Evolutionary conservation across 1,140 invertebrate genomes (phyloP), one percentile per base, ranked within the genome.

Genomic region (Hermetia illucens): DNA sequence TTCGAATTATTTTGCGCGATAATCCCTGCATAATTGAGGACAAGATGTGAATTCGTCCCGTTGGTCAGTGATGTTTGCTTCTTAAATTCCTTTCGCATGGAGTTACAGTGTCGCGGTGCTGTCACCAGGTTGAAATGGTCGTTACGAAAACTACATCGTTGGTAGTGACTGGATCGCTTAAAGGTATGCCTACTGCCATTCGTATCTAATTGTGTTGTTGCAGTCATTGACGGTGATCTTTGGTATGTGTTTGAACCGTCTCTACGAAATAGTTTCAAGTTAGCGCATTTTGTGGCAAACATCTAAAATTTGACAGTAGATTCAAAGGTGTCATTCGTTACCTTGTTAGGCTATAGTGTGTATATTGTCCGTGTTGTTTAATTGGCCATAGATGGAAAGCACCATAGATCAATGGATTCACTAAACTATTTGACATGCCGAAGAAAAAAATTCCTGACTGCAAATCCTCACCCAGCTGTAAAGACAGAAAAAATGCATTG

Each of bases 321-420:
- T 25, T 25, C n/a, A 25, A 25, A 25, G n/a, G n/a, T 25, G 6
- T 32, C 6, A 32, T 8, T 2, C 16, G 27, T 21, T 42, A 58
- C 55, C 55, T 51, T 41, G 55, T 58, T 5, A 58, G 31, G 33
- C 55, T 58, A 42, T 58, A 48, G 4, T 13, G 25, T 15, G 51
- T 51, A 37, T 58, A 52, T 38, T 57, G 51, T 0, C 44, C 48
- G 1, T 48, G 25, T 21, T 55, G 44, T 21, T 46, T 34, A 43
- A 48, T 31, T 4, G 68, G 64, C 63, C 77, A 80, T 25, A 84
- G 61, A 55, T 88, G 83, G 61, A 90, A 89, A 8, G 82, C 82
- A 32, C 85, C 85, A 44, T 90, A 89, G 46, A 90, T 89, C 12
- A 88, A 60, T 2, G 86, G 86, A 65, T 90, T 90, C 30, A 88